Percentiles rank a stretch among this genome's conserved stretches.
Evolutionary conservation across 2,797 vertebrate species (phyloP).

Genomic region (Borostomias antarcticus): DNA sequence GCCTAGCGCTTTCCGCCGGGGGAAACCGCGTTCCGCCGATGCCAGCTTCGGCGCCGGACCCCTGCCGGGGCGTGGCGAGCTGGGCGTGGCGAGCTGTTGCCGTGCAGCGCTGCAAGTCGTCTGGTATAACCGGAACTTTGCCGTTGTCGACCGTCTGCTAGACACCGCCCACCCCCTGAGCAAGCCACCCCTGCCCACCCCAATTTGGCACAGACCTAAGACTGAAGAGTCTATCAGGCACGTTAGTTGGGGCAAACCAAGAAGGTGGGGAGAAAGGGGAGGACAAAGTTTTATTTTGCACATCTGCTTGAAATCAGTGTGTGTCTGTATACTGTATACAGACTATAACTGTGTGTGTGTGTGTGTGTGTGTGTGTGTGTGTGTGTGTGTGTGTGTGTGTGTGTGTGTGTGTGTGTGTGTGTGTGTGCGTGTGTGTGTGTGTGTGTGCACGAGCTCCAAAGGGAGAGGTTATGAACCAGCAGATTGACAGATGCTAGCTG

Average conservation of each 20-base stretch:
- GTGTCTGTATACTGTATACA: background rate
- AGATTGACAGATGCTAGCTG: slow-evolving; percentile 78
- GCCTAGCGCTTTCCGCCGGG: background rate
- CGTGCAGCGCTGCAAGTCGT: too few relatives aligned
- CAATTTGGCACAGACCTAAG: background rate
- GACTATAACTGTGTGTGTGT: background rate
- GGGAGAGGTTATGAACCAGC: slow-evolving; percentile 43
- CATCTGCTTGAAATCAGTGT: background rate
- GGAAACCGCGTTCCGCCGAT: background rate
- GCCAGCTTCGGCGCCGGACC: background rate
- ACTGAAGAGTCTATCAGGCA: background rate
- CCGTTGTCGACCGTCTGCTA: background rate
- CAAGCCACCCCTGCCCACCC: background rate
- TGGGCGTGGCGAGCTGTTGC: background rate
- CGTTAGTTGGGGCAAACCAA: background rate
- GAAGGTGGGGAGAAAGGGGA: background rate
- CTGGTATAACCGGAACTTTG: background rate
- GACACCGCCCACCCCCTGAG: background rate
- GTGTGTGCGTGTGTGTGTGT: slow-evolving; percentile 39
- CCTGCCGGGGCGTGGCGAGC: background rate
- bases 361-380: background rate
- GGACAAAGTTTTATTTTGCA: slow-evolving; percentile 9
- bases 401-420: slow-evolving; percentile 21
- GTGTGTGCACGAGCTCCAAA: slow-evolving; percentile 43
- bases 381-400: slow-evolving; percentile 15